Evolutionary conservation across 2,797 vertebrate genomes (phyloP), one percentile per base, ranked within the genome.

Genomic region (Lepus townsendii): DNA sequence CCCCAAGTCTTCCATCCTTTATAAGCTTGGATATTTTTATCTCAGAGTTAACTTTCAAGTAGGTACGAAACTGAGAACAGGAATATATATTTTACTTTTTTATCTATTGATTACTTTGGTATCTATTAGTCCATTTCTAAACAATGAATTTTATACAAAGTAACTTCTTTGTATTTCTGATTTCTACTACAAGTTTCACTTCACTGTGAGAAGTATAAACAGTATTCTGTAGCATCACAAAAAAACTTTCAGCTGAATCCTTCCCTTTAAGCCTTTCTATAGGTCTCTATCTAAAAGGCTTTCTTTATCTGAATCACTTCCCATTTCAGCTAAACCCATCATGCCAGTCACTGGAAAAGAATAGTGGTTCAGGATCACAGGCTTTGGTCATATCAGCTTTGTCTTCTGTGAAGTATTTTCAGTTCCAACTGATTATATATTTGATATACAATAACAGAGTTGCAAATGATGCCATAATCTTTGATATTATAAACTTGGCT

Each of bases 121-220:
- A 57, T 65, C 57, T 27, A 65, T 35, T 80, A 63, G 63, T 19
- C 30, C 20, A n/a, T 26, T 88, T 96, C 27, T 96, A 96, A 95
- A 77, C 7, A 89, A 83, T 11, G 69, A 57, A 19, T 42, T 63
- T 86, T 7, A 83, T 19, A 79, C 63, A 72, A 90, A 85, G 22
- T 7, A n/a, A 57, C 24, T 78, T 92, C 10, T 16, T 60, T 47
- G 0, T 7, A 32, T 8, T 24, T 22, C 32, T 83, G 54, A 68
- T 27, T 93, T 92, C 60, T 88, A 80, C 0, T 75, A 4, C 68
- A 0, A 32, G 62, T 54, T 87, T 91, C 0, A 19, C 17, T 35
- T 86, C 57, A 71, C 65, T 30, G 38, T 84, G 26, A 76, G 76
- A 80, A 57, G n/a, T 47, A 2, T 65, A 84, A 32, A 85, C n/a